Evolutionary conservation across 2,797 vertebrate species (phyloP), one percentile per base, ranked within the genome.

Genomic region (Orestias chungarensis): DNA sequence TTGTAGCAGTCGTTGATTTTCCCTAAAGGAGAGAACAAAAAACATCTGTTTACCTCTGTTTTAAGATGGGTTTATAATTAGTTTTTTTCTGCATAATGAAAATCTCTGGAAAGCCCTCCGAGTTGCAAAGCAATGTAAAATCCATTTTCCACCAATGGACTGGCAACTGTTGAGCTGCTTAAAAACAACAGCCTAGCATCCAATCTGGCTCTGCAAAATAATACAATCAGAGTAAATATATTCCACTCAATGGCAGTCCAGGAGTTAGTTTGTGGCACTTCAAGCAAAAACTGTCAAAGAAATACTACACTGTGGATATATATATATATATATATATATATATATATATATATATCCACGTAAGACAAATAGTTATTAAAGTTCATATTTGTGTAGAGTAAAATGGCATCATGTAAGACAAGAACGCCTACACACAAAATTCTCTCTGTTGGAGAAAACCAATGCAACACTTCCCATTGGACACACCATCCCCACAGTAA

Each of bases 1-100:
- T 66, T 75, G 47, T 68, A 66, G 61, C 46, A 73, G 31, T 46
- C 77, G 44, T 71, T 44, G 66, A 73, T 40, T 35, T 33, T 66
- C 5, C 64, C 73, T 12, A 7, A 70, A 33, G 57, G 10, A 15
- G 49, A 25, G 12, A 68, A 75, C 79, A n/a, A 35, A 71, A 38
- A 14, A 25, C 10, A 23, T 49, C 31, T 18, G 15, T 46, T 46
- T 46, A 46, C 17, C 15, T 46, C 20, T 46, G 44, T 46, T 46
- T 18, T 50, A 25, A 50, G n/a, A 10, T 50, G 49, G 9, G 49
- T 10, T 50, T 50, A n/a, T 50, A 50, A 25, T 50, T 6, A 25
- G 25, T n/a, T n/a, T n/a, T 25, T 10, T 50, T 50, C n/a, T 25
- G 6, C 42, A 43, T 12, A 12, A 11, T 15, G 11, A 1, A 54